Evolutionary conservation across 2,888 invertebrate species (phyloP), one percentile per base, ranked within the genome.

Genomic region (Torymus aiolomorphi): DNA sequence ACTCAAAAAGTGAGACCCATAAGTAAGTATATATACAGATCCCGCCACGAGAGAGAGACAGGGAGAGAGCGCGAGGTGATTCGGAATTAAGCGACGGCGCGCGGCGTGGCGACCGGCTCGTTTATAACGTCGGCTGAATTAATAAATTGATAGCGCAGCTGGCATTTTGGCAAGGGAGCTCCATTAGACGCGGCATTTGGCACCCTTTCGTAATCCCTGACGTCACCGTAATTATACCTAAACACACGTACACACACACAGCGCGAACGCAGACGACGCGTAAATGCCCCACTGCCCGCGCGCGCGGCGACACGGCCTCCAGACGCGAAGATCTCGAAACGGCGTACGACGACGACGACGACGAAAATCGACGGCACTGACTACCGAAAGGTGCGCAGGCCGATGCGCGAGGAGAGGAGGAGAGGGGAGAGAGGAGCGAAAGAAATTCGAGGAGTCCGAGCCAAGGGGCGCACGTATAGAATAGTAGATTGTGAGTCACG

Each of bases 101-200:
- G 49, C 73, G 56, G 14, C 57, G 42, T 42, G 73, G 57, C 78
- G 54, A 73, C 54, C 71, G 77, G 72, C 74, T 80, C 82, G 78
- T 81, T 78, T 79, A 74, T 82, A 80, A 71, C 81, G 79, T 76
- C 79, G 77, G 57, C 51, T 82, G 83, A 86, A 85, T 86, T 84
- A 86, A 87, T 86, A 87, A 88, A 87, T 87, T 86, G 86, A 86
- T 85, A 86, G 82, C 84, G 85, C 87, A 87, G 86, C 87, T 87
- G 87, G 86, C 84, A 84, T 83, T 86, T 87, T 87, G 87, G 87
- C 87, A 86, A 84, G 83, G 82, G 57, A 80, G 83, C 83, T 84
- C 87, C 85, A 87, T 88, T 87, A 87, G 84, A 83, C 83, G 81
- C 83, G 84, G 82, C 83, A 86, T 86, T 87, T 87, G 88, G 87